phyloP scores from a whole-genome alignment of 2,888 invertebrate genomes.

The Heliconius ethilla region DNA sequence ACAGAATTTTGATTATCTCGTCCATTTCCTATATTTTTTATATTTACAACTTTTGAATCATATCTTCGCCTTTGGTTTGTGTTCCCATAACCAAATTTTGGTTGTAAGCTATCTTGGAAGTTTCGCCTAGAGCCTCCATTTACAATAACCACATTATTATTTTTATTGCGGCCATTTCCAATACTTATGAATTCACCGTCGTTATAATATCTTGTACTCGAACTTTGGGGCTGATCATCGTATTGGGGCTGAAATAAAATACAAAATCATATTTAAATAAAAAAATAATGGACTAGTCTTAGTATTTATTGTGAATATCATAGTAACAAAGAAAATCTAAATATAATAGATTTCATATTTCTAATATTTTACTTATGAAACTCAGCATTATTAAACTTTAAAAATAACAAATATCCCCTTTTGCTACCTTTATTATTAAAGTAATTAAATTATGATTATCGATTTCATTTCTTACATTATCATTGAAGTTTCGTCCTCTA shows the following conservation, averaged over 20 bases:
- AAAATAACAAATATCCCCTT: too few species aligned
- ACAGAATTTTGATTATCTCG: not conserved
- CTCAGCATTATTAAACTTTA: too few species aligned
- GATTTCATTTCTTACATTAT: conserved; percentile 5
- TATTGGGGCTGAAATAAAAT: not conserved
- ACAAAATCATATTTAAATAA: not conserved
- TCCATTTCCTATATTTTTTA: not conserved
- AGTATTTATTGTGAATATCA: not conserved
- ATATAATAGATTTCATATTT: too few species aligned
- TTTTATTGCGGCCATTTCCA: not conserved
- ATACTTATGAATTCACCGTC: not conserved
- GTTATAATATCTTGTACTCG: not conserved
- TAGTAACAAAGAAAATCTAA: not conserved
- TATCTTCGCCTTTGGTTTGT: not conserved
- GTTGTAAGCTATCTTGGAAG: not conserved
- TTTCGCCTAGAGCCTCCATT: not conserved
- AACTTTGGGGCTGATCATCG: not conserved
- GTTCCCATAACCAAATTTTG: not conserved
- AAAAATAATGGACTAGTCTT: not conserved
- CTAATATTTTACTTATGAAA: too few species aligned
- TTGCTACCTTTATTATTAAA: too few species aligned
- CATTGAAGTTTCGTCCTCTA: not conserved
- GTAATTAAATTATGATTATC: too few species aligned
- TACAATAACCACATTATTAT: not conserved
- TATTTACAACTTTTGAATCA: not conserved